Evolutionary conservation across 2,797 vertebrate genomes (phyloP).

Genomic region (Tragopan temminckii): DNA sequence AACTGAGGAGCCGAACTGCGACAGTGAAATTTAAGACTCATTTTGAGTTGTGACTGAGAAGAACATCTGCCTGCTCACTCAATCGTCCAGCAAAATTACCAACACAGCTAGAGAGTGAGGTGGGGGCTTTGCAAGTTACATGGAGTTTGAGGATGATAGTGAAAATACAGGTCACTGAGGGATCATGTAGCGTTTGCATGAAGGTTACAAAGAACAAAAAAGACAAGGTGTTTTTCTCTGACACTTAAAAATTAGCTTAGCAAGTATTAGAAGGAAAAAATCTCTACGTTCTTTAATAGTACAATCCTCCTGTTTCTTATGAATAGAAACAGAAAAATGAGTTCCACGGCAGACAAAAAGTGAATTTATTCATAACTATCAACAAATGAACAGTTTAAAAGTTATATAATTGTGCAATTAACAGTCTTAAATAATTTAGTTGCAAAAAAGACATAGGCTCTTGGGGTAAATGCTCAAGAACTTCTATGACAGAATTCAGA

Average conservation of each 20-base stretch:
- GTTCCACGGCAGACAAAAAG: not conserved
- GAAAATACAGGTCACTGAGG: not conserved
- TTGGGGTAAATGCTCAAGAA: not conserved
- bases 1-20: not conserved
- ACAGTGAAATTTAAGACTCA: not conserved
- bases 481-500: accelerated
- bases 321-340: not conserved
- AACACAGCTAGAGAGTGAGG: accelerated
- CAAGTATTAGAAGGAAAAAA: not conserved
- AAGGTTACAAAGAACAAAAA: not conserved
- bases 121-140: not conserved
- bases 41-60: not conserved
- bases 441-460: not conserved
- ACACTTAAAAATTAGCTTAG: not conserved
- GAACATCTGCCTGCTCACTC: not conserved
- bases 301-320: not conserved
- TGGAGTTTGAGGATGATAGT: not conserved
- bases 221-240: not conserved
- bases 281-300: not conserved
- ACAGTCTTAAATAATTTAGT: not conserved
- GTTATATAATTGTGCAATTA: not conserved
- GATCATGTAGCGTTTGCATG: not conserved
- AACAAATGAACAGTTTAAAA: not conserved
- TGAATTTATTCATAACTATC: not conserved
- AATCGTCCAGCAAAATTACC: not conserved